These are phyloP conservation scores for Embiotoca jacksoni DNA, from an alignment of 2,113 vertebrate genomes.

Conservation along the genomic window DNA sequence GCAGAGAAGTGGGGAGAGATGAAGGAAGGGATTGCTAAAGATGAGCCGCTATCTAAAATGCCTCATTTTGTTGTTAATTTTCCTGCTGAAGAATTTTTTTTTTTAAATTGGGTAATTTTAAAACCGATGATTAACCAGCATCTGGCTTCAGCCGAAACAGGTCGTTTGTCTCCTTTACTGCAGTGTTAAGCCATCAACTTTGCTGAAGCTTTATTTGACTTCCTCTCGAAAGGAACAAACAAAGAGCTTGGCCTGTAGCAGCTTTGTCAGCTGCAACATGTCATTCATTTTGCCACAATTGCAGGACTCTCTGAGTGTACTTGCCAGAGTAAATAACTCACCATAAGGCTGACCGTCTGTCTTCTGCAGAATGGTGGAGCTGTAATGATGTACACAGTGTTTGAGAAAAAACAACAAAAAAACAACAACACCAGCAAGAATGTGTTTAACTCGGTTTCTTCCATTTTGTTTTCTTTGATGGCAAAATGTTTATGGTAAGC, in stretches of 20 bases:
- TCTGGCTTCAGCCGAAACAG: slow-evolving; percentile 27
- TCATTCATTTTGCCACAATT: slow-evolving; percentile 64
- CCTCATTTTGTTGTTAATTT: slow-evolving; percentile 59
- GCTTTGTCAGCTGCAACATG: slow-evolving; percentile 49
- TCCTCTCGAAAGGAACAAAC: slow-evolving; percentile 65
- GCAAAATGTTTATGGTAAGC: not conserved
- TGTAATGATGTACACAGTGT: slow-evolving; percentile 18
- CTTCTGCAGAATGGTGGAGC: slow-evolving; percentile 8
- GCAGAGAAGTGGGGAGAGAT: slow-evolving; percentile 41
- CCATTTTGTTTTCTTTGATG: not conserved
- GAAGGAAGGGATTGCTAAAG: slow-evolving; percentile 28
- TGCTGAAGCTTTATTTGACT: slow-evolving; percentile 70
- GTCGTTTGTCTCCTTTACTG: slow-evolving; percentile 28
- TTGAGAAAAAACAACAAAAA: slow-evolving; percentile 5
- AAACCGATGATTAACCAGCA: slow-evolving; percentile 47
- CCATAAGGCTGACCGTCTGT: slow-evolving; percentile 30
- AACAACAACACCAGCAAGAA: not conserved
- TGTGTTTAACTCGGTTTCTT: not conserved
- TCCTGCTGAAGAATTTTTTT: slow-evolving; percentile 23
- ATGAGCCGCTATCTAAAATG: slow-evolving; percentile 50
- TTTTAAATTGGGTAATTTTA: slow-evolving; percentile 22
- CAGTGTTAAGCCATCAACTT: slow-evolving; percentile 38
- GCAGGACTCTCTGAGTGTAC: slow-evolving; percentile 69
- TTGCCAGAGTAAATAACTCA: slow-evolving; percentile 63
- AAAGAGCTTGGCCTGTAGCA: slow-evolving; percentile 19